phyloP scores from a whole-genome alignment of 2,888 invertebrate genomes.

The Fabriciana adippe region DNA sequence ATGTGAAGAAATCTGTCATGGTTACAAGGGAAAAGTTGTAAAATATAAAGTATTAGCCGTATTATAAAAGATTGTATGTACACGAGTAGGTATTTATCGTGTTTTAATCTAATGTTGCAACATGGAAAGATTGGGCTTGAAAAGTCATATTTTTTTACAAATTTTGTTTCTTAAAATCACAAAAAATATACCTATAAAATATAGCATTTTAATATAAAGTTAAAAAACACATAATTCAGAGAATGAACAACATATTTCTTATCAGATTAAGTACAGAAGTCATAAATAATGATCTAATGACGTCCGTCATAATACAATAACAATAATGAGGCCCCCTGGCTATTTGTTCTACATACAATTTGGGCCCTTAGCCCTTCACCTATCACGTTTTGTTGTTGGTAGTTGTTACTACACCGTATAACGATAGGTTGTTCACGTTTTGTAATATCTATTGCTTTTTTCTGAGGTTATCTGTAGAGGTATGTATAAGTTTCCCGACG shows the following conservation, averaged over 20 bases:
- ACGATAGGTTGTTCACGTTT: conserved; percentile 56
- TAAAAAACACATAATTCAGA: not conserved
- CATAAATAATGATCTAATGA: conserved; percentile 38
- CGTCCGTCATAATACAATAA: conserved; percentile 53
- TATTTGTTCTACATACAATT: conserved; percentile 74
- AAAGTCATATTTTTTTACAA: no score
- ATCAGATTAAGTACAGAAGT: conserved; percentile 34
- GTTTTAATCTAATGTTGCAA: no score
- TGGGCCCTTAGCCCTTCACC: conserved; percentile 74
- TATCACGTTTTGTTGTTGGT: conserved; percentile 70
- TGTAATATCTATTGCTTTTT: conserved; percentile 25
- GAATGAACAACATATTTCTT: not conserved
- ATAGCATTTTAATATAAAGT: no score
- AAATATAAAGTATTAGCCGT: no score
- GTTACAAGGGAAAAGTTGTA: no score
- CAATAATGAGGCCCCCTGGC: conserved; percentile 67
- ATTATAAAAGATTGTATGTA: no score
- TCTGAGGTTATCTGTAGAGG: not conserved
- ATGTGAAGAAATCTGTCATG: no score
- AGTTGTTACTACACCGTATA: conserved; percentile 72
- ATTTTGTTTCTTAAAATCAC: no score
- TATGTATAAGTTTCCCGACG: not conserved
- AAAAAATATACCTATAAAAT: no score
- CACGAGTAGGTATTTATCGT: no score
- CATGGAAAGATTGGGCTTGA: no score